These are phyloP conservation scores for Oryzias dopingdopingensis DNA, from an alignment of 2,797 vertebrate species.

Conservation along the genomic window DNA sequence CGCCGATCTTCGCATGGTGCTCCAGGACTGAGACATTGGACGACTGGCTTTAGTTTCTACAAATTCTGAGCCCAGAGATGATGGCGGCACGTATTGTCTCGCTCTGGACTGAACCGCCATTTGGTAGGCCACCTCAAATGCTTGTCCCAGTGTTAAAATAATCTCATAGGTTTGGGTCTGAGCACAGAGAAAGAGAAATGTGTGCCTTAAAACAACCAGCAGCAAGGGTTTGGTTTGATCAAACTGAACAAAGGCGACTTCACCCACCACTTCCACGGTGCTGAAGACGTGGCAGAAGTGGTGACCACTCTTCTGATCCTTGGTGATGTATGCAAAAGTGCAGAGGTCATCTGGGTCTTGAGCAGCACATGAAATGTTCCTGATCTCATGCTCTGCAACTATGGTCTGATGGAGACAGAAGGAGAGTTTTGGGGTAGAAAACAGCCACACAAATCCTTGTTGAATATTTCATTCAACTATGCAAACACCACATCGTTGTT, in stretches of 20 bases:
- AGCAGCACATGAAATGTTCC: conserved; percentile 98
- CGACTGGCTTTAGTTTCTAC: conserved; percentile 90
- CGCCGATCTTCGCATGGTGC: conserved; percentile 87
- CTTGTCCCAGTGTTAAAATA: conserved; percentile 95
- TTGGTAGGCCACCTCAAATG: conserved; percentile 97
- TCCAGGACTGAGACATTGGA: conserved; percentile 91
- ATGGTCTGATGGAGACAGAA: conserved; percentile 78
- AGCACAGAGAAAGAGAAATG: background rate
- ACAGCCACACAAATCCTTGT: background rate
- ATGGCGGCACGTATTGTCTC: conserved; percentile 76
- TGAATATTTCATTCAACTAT: conserved; percentile 11
- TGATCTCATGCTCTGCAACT: conserved; percentile 96
- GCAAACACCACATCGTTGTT: conserved; percentile 5
- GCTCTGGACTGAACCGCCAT: conserved; percentile 93
- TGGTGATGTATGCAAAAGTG: conserved; percentile 97
- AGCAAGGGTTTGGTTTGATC: background rate
- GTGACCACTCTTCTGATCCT: conserved; percentile 96
- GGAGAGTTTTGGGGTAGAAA: conserved; percentile 1
- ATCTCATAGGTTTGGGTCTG: conserved; percentile 98
- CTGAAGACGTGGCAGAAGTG: conserved; percentile 99
- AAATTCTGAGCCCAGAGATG: conserved; percentile 75
- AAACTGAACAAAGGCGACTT: background rate
- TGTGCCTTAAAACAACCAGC: background rate
- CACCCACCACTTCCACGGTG: conserved; percentile 93
- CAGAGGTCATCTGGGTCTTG: conserved; percentile 98